A percentile compares a stretch with the other conserved stretches of the same genome.
These are phyloP conservation scores for Enteromius argenteus DNA, from an alignment of 2,797 vertebrate genomes.

Conservation along the genomic window DNA sequence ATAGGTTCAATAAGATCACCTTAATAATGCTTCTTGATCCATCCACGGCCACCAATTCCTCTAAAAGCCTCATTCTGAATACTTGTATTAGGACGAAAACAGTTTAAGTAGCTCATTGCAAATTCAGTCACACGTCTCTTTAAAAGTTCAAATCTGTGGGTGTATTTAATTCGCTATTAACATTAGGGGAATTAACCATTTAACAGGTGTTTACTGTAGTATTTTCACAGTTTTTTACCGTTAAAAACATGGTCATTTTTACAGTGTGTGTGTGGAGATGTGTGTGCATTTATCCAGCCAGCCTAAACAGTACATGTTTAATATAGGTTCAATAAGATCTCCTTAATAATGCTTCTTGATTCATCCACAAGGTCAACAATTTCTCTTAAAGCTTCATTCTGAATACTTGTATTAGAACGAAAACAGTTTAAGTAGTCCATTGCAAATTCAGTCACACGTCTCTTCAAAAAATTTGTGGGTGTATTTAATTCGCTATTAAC, in stretches of 20 bases:
- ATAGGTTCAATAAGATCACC: background rate
- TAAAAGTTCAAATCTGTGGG: too few relatives aligned
- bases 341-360: slow-evolving; percentile 2
- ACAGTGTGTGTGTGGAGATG: too few relatives aligned
- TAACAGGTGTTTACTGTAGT: too few relatives aligned
- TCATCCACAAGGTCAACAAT: background rate
- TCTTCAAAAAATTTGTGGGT: background rate
- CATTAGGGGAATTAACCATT: too few relatives aligned
- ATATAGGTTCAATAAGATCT: background rate
- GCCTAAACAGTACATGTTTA: background rate
- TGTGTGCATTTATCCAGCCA: background rate
- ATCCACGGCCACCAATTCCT: too few relatives aligned
- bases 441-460: slow-evolving; percentile 6
- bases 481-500: slow-evolving; percentile 25
- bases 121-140: too few relatives aligned
- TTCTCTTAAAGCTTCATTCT: slow-evolving; percentile 28
- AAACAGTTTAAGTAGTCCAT: slow-evolving; percentile 3
- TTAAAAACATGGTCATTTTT: too few relatives aligned
- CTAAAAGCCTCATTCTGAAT: too few relatives aligned
- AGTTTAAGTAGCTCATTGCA: too few relatives aligned
- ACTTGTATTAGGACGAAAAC: too few relatives aligned
- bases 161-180: too few relatives aligned
- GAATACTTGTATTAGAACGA: background rate
- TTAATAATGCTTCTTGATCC: background rate
- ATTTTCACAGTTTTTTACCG: too few relatives aligned